Percentiles rank a stretch among this genome's conserved stretches.
Evolutionary conservation across 1,140 invertebrate genomes (phyloP).

Genomic region (Zaprionus vittiger): DNA sequence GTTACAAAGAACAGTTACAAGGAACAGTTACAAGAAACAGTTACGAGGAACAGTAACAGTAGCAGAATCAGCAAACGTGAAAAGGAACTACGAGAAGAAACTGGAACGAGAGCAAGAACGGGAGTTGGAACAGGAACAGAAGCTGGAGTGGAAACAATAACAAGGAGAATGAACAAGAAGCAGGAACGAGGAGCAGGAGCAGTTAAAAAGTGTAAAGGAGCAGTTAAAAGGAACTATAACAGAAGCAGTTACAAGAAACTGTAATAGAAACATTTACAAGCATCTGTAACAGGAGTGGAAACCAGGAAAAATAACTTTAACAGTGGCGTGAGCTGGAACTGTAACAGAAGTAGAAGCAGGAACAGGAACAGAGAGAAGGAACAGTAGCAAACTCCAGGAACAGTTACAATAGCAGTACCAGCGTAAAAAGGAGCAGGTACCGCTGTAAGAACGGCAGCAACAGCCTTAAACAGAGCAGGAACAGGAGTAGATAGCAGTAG

Average conservation of each 20-base stretch:
- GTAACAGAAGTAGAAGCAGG: background rate
- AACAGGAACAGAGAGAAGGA: background rate
- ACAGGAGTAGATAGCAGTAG: background rate
- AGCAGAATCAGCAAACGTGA: background rate
- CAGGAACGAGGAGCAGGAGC: background rate
- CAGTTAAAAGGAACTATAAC: too few relatives aligned
- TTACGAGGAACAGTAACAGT: background rate
- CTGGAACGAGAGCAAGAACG: background rate
- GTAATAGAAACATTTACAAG: too few relatives aligned
- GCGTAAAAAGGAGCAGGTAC: too few relatives aligned
- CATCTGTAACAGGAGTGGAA: too few relatives aligned
- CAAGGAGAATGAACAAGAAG: background rate
- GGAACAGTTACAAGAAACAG: background rate
- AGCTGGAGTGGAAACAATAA: background rate
- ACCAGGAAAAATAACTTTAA: too few relatives aligned
- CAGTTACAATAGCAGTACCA: too few relatives aligned
- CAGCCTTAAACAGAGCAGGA: background rate
- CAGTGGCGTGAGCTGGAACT: too few relatives aligned
- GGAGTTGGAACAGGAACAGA: background rate
- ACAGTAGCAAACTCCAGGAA: background rate
- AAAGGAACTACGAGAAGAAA: background rate
- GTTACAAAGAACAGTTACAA: background rate
- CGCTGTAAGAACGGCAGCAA: too few relatives aligned
- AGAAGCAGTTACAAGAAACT: too few relatives aligned
- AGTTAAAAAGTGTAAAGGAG: too few relatives aligned